phyloP scores from a whole-genome alignment of 2,888 invertebrate genomes.

The Teleiodes luculella region DNA sequence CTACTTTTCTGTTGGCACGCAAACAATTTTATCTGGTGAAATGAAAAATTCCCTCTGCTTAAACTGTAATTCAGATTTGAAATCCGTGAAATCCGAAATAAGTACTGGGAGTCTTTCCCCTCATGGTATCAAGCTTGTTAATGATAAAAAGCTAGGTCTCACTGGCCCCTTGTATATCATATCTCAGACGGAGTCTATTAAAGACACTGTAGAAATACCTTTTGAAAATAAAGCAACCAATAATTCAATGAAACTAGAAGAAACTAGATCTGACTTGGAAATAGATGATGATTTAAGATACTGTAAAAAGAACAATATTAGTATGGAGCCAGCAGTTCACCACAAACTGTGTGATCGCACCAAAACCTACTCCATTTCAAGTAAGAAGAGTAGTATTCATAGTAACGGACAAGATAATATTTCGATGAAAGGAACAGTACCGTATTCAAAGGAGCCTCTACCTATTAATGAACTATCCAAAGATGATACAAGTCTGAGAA shows the following conservation, averaged over 20 bases:
- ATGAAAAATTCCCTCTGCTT: conserved; percentile 76
- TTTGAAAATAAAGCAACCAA: conserved; percentile 32
- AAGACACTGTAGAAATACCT: conserved; percentile 22
- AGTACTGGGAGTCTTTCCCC: conserved; percentile 64
- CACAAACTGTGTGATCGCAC: conserved; percentile 80
- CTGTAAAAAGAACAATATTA: conserved; percentile 40
- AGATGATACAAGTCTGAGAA: conserved; percentile 49
- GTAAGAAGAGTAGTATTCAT: conserved; percentile 63
- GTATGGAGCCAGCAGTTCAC: conserved; percentile 75
- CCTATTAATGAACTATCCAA: conserved; percentile 40
- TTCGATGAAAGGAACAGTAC: conserved; percentile 45
- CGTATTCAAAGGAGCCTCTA: conserved; percentile 46
- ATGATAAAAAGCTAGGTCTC: conserved; percentile 49
- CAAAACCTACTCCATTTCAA: conserved; percentile 57
- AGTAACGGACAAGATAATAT: conserved; percentile 58
- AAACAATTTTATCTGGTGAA: conserved; percentile 75
- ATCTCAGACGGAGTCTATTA: conserved; percentile 44
- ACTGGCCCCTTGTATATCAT: conserved; percentile 54
- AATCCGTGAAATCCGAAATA: conserved; percentile 59
- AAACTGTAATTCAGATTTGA: conserved; percentile 80
- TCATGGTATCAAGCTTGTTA: conserved; percentile 52
- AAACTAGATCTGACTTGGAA: conserved; percentile 36
- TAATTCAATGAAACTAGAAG: conserved; percentile 42
- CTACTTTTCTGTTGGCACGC: conserved; percentile 81
- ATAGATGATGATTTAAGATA: conserved; percentile 46